Percentiles rank a stretch among this genome's conserved stretches.
Conservation (phyloP, 2,888 invertebrate species). For the Leistus spinibarbis region DNA sequence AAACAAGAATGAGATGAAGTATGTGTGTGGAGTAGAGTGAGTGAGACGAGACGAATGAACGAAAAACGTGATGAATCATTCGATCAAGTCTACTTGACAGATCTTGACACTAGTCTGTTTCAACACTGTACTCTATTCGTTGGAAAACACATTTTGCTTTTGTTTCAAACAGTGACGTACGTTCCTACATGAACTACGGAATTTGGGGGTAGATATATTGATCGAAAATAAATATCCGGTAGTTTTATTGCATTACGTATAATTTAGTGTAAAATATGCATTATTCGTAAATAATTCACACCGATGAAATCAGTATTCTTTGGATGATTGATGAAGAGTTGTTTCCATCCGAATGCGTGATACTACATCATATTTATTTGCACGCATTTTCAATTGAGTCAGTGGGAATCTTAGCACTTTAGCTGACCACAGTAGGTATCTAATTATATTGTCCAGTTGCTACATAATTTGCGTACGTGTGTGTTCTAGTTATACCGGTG, state of each 20-base stretch:
- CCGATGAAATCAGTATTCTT: too few species aligned
- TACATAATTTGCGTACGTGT: not conserved
- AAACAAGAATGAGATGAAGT: not conserved
- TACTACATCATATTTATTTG: not conserved
- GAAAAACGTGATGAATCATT: constrained; percentile 32
- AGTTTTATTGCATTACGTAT: too few species aligned
- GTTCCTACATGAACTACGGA: not conserved
- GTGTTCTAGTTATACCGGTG: not conserved
- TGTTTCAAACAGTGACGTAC: not conserved
- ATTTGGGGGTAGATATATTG: not conserved
- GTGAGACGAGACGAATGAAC: not conserved
- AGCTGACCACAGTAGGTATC: not conserved
- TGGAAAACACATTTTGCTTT: not conserved
- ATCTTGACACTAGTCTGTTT: not conserved
- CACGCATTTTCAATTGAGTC: not conserved
- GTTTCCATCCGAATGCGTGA: too few species aligned
- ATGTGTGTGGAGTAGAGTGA: too few species aligned
- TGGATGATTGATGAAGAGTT: not conserved
- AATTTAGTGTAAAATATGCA: too few species aligned
- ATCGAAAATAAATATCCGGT: not conserved
- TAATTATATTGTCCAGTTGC: not conserved
- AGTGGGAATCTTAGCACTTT: not conserved
- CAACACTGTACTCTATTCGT: not conserved
- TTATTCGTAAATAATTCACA: too few species aligned
- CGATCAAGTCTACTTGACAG: constrained; percentile 32